phyloP scores from a whole-genome alignment of 2,888 invertebrate species.

The Rhagium mordax region DNA sequence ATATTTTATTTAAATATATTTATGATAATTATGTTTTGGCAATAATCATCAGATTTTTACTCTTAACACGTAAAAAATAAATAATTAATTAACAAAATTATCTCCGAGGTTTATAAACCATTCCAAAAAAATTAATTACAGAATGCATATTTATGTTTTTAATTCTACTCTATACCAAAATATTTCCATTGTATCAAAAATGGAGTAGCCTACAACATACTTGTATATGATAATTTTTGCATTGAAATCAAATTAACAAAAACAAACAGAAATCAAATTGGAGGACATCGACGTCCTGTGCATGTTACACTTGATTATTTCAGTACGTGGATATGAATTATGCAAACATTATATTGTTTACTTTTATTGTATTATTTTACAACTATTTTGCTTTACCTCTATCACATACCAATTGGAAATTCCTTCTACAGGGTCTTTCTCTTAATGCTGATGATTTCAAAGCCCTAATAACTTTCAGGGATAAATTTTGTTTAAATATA shows the following conservation, averaged over 20 bases:
- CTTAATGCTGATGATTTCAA: not conserved
- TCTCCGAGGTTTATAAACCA: no score
- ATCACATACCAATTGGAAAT: not conserved
- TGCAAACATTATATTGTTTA: not conserved
- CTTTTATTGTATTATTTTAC: not conserved
- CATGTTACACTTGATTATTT: not conserved
- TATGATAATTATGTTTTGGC: no score
- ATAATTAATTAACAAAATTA: no score
- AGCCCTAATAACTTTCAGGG: not conserved
- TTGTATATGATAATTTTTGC: not conserved
- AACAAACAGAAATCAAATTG: not conserved
- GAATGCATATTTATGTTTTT: no score
- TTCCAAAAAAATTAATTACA: no score
- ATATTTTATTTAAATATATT: no score
- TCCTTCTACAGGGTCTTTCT: not conserved
- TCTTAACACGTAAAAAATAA: no score
- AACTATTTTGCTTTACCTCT: not conserved
- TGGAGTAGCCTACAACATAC: no score
- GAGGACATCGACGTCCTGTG: constrained; percentile 6
- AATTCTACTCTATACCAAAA: no score
- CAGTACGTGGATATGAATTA: constrained; percentile 3
- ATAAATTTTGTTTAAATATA: no score
- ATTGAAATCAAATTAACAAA: not conserved
- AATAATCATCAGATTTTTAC: no score
- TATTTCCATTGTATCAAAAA: no score